Conservation (phyloP, 1,140 invertebrate genomes). For the Drosophila orena region DNA sequence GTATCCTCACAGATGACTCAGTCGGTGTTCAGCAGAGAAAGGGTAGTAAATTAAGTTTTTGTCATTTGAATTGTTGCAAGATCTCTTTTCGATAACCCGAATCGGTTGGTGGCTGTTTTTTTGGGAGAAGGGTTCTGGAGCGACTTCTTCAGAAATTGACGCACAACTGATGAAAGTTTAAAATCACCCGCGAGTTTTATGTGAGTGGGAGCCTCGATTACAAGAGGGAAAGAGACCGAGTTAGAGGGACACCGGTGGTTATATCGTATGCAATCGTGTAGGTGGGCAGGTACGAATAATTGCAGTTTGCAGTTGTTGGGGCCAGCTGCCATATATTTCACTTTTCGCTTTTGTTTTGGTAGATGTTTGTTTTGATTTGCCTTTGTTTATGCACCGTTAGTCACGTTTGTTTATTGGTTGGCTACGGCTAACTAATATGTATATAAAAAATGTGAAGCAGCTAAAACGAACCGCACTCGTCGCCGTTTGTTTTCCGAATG, state of each 20-base stretch:
- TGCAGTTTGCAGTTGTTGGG: conserved; percentile 35
- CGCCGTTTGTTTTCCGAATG: conserved; percentile 52
- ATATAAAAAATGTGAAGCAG: conserved; percentile 11
- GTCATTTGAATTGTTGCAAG: not conserved
- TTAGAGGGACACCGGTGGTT: conserved; percentile 14
- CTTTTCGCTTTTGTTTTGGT: conserved; percentile 24
- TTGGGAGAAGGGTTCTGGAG: conserved; percentile 11
- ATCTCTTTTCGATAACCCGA: not conserved
- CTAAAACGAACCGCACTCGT: conserved; percentile 50
- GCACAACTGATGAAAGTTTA: conserved; percentile 68
- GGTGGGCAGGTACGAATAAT: conserved; percentile 35
- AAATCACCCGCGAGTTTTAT: conserved; percentile 55
- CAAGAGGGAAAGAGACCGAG: conserved; percentile 8
- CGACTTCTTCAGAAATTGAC: conserved; percentile 42
- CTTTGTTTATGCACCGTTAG: conserved; percentile 19
- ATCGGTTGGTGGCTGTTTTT: not conserved
- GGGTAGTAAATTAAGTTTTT: not conserved
- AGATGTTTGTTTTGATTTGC: conserved; percentile 49
- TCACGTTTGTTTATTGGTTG: conserved; percentile 56
- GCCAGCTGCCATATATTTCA: conserved; percentile 35
- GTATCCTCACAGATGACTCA: not conserved
- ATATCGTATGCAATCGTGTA: conserved; percentile 29
- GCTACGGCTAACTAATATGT: conserved; percentile 4
- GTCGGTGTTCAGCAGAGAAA: not conserved
- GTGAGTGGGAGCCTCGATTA: not conserved